These are phyloP conservation scores for Cloeon dipterum DNA, from an alignment of 2,888 invertebrate species.

Conservation along the genomic window DNA sequence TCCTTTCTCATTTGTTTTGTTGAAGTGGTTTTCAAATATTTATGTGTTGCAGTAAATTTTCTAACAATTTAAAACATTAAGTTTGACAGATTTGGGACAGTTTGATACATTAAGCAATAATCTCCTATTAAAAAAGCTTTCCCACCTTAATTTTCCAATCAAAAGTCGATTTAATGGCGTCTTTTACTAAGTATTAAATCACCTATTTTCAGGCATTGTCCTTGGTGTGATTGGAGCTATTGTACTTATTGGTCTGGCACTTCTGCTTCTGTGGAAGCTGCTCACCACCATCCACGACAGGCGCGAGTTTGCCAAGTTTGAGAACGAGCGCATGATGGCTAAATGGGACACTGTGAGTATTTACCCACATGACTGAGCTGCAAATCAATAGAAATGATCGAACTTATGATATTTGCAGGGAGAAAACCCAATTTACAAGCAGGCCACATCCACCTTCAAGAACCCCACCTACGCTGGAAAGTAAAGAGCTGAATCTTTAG, in stretches of 20 bases:
- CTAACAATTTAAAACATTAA: too few species aligned
- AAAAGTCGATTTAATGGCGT: too few species aligned
- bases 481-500: constrained; percentile 23
- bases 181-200: too few species aligned
- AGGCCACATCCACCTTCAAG: constrained; percentile 97
- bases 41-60: too few species aligned
- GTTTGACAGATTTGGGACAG: too few species aligned
- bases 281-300: constrained; percentile 92
- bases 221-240: constrained; percentile 92
- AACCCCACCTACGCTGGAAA: constrained; percentile 93
- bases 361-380: too few species aligned
- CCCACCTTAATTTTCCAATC: too few species aligned
- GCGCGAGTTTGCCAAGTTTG: constrained; percentile 91
- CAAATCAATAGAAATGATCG: not conserved
- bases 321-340: constrained; percentile 92
- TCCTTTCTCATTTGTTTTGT: too few species aligned
- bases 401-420: constrained; percentile 36
- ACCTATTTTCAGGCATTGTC: constrained; percentile 65
- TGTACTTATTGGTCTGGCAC: constrained; percentile 78
- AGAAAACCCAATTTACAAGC: constrained; percentile 98
- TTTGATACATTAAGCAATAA: too few species aligned
- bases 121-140: too few species aligned
- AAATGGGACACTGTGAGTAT: constrained; percentile 92
- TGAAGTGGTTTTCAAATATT: too few species aligned
- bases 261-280: constrained; percentile 89